Base-by-base conservation (phyloP, 2,113 vertebrate species). In the Silurus meridionalis region DNA sequence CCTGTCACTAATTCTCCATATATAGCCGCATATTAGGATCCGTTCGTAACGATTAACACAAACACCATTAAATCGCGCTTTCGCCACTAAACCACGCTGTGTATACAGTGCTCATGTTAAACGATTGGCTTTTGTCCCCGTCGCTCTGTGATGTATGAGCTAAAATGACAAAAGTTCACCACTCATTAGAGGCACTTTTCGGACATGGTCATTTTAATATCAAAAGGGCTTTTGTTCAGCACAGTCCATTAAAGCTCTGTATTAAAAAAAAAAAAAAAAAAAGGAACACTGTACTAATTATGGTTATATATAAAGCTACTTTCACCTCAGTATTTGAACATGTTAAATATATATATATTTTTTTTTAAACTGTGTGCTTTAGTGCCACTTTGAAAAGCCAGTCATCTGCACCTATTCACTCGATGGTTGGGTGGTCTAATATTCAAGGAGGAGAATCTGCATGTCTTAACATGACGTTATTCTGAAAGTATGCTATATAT, bases 171-270 rank as follows among this genome's bases (percentile, higher is more conserved):
- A 71, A 67, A 71, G 80, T 82, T 82, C 69, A 64, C 85, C n/a
- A 14, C 66, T 74, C 69, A 66, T 71, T 82, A n/a, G 69, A 48
- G 23, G n/a, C 71, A 48, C 81, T 80, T 88, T 74, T 77, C 64
- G 88, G 81, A 88, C 86, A 83, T 58, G 85, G 85, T 81, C 86
- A 86, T 89, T 89, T 89, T 66, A 89, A 89, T 89, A 89, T 89
- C 81, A 88, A 80, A 89, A 86, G 89, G 63, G 80, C 82, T 86
- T 89, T 89, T 89, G 89, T 86, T 89, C 84, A 82, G 77, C 57
- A 79, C 86, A 89, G 71, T 81, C 84, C 80, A 85, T 86, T 87
- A 82, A 74, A 82, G 5, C 57, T 84, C 77, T 83, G 83, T 88
- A 67, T 86, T n/a, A 37, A 37, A 37, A 37, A 37, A 37, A 37